Base-by-base conservation (phyloP, 2,113 vertebrate species). In the Apteryx mantelli region DNA sequence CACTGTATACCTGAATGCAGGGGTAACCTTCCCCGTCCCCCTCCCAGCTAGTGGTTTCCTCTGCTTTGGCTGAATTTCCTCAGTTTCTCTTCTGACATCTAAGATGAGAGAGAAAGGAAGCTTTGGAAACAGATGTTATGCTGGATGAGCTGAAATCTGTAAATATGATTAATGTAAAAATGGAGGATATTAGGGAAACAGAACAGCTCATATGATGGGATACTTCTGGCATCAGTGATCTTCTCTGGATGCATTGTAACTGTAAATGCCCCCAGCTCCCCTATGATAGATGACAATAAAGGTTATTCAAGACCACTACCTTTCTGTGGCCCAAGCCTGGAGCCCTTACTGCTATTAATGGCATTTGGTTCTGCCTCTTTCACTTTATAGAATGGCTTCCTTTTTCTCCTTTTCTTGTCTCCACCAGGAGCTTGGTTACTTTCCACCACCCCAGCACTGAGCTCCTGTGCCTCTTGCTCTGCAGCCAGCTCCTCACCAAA, bases 401-500 rank as follows among this genome's bases (percentile, higher is more conserved):
- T 28, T 32, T 15, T 30, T 24, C 40, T 42, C 25, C 7, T 66
- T 42, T 55, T 66, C 16, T 55, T 64, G 13, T 56, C 40, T 26
- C 52, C 56, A 30, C 24, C 79, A 82, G 64, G 50, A 68, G 12
- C 7, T 7, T 34, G 19, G 18, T 82, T 70, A 7, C 21, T 95
- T 88, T 42, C 28, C 22, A 55, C 6, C 0, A 1, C 11, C 26
- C 19, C 36, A 71, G 42, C 25, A 16, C 73, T 61, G 48, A 74
- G 42, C 30, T 36, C 48, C 0, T 28, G 0, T 2, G 9, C 14
- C 16, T 85, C 68, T 69, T 4, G 16, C 15, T 4, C 5, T 42
- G 30, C 26, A 63, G 18, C 34, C n/a, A 68, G 11, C 8, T 53
- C 38, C 36, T 32, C 36, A 40, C 26, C 52, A 55, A 74, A 52